These are phyloP conservation scores for Germaria angustata DNA, from an alignment of 2,888 invertebrate species.

Conservation along the genomic window DNA sequence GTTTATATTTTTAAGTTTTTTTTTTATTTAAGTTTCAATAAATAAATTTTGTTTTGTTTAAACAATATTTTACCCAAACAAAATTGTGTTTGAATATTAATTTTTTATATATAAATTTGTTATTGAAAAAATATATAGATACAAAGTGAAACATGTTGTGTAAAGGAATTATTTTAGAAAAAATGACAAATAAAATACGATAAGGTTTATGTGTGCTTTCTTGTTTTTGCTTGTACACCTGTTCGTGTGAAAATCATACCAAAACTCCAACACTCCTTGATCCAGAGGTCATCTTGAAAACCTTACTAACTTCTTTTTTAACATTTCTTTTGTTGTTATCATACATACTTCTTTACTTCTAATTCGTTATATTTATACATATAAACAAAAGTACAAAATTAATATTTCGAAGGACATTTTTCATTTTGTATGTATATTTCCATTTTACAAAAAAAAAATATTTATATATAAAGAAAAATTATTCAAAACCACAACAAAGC, in stretches of 20 bases:
- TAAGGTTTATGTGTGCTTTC: slow-evolving; percentile 54
- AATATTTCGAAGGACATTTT: slow-evolving; percentile 53
- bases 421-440: slow-evolving; percentile 67
- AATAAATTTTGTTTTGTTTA: slow-evolving; percentile 62
- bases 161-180: slow-evolving; percentile 12
- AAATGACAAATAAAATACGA: slow-evolving; percentile 53
- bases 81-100: slow-evolving; percentile 62
- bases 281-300: slow-evolving; percentile 21
- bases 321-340: slow-evolving; percentile 13
- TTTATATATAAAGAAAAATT: slow-evolving; percentile 52
- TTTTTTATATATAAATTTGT: slow-evolving; percentile 46
- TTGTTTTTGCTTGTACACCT: slow-evolving; percentile 48
- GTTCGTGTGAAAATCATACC: slow-evolving; percentile 36
- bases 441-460: slow-evolving; percentile 58
- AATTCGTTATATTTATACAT: slow-evolving; percentile 5
- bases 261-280: neutral
- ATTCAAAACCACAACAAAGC: slow-evolving; percentile 57
- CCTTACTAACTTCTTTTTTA: slow-evolving; percentile 50
- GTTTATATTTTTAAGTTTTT: slow-evolving; percentile 40
- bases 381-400: slow-evolving; percentile 29
- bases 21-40: slow-evolving; percentile 41
- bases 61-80: slow-evolving; percentile 52
- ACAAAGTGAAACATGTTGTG: slow-evolving; percentile 65
- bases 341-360: neutral
- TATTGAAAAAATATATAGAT: slow-evolving; percentile 59